phyloP scores from a whole-genome alignment of 2,888 invertebrate genomes.

The Agrilus biguttatus region DNA sequence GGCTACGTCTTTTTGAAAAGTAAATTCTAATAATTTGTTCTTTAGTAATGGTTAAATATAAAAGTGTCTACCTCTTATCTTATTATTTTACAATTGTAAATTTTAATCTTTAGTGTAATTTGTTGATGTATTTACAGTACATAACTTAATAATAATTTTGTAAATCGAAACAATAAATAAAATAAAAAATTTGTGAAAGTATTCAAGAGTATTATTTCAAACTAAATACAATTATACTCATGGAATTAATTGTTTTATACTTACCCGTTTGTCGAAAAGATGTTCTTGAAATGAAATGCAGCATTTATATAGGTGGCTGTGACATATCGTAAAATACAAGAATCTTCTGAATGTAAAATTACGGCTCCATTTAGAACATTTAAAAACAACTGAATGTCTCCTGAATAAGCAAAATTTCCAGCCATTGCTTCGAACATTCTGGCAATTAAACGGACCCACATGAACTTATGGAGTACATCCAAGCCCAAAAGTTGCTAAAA shows the following conservation, averaged over 20 bases:
- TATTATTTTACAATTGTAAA: too few relatives aligned
- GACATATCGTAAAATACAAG: slow-evolving; percentile 86
- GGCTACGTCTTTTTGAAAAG: too few relatives aligned
- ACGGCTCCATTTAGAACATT: slow-evolving; percentile 96
- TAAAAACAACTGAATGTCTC: slow-evolving; percentile 92
- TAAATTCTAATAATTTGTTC: too few relatives aligned
- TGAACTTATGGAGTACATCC: slow-evolving; percentile 95
- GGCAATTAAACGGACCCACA: slow-evolving; percentile 94
- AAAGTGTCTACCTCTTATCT: too few relatives aligned
- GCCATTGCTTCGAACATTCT: slow-evolving; percentile 98
- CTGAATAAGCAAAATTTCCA: slow-evolving; percentile 90
- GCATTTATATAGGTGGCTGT: slow-evolving; percentile 97
- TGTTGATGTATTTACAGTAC: too few relatives aligned
- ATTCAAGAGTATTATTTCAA: too few relatives aligned
- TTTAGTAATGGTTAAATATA: too few relatives aligned
- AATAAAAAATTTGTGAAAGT: too few relatives aligned
- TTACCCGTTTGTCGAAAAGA: slow-evolving; percentile 92
- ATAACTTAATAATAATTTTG: too few relatives aligned
- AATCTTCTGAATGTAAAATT: slow-evolving; percentile 93
- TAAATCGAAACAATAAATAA: too few relatives aligned
- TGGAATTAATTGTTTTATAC: slow-evolving; percentile 11
- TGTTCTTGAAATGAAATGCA: slow-evolving; percentile 95
- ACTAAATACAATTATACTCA: too few relatives aligned
- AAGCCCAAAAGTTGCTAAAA: slow-evolving; percentile 69
- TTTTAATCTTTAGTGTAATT: too few relatives aligned